Evolutionary conservation across 2,113 vertebrate genomes (phyloP), one percentile per base, ranked within the genome.

Genomic region (Ictalurus punctatus): DNA sequence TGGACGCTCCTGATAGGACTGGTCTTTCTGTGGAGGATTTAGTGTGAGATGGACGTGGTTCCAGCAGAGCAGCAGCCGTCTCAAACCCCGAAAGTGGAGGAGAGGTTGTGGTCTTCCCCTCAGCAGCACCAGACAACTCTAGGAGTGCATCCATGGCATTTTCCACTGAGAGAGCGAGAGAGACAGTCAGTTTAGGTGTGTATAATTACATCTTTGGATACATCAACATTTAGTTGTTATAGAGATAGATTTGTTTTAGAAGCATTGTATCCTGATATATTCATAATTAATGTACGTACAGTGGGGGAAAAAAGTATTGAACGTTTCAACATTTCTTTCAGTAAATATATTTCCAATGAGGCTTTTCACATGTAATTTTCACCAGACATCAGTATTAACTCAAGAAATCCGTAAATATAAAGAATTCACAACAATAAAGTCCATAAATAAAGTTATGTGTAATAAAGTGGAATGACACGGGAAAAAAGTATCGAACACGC

Each of bases 111-210:
- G 73, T 88, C 87, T 92, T 94, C 73, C 86, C 94, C 93, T 97
- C 96, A 85, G 96, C 95, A 1, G 97, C 96, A 48, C 94, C 95
- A 73, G 97, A 98, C 79, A 99, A 95, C 93, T 98, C 97, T 94
- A 99, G 94, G 1, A 99, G 95, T 90, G 96, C 96, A 95, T 99
- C 98, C 98, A 99, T 99, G 44, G 97, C 97, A 7, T 96, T 94
- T 93, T 99, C 98, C 95, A 97, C 98, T 99, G 93, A 84, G 82
- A 88, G 52, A 91, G 58, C 5, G 44, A 86, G 13, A 59, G 16
- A 87, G 63, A 85, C 1, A 14, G 54, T 82, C 17, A 23, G 56
- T 37, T 59, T 54, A 25, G 30, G 8, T 17, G 3, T 21, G 2
- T 54, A n/a, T 27, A 52, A 12, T 76, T 44, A 44, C 19, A 76